Conservation (phyloP, 2,888 invertebrate genomes). For the Acronicta psi region DNA sequence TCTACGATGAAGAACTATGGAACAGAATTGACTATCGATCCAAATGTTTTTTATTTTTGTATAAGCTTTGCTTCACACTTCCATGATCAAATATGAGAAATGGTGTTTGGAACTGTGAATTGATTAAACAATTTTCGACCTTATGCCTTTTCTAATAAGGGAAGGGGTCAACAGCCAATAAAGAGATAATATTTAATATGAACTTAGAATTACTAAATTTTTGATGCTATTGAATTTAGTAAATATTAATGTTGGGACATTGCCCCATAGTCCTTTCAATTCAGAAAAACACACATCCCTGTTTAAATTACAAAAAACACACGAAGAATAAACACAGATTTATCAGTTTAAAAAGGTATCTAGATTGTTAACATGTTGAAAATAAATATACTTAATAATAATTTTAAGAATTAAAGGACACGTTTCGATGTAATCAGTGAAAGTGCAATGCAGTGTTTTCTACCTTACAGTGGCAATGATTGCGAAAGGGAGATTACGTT, state of each 20-base stretch:
- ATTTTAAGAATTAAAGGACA: neutral
- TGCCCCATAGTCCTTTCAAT: slow-evolving; percentile 1
- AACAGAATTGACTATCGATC: neutral
- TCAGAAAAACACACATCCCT: slow-evolving; percentile 32
- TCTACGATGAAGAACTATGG: slow-evolving; percentile 4
- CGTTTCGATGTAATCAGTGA: slow-evolving; percentile 11
- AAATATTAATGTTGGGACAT: neutral
- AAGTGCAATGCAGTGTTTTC: slow-evolving; percentile 4
- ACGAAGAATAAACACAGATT: slow-evolving; percentile 13
- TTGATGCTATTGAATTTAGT: too few relatives aligned
- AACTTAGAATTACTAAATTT: too few relatives aligned
- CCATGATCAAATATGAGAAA: too few relatives aligned
- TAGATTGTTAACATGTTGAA: slow-evolving; percentile 17
- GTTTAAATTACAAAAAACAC: slow-evolving; percentile 3
- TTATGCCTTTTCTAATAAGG: neutral
- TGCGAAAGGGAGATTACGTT: neutral
- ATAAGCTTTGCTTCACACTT: too few relatives aligned
- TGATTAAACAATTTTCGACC: neutral
- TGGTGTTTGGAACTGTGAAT: too few relatives aligned
- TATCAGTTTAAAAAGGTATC: slow-evolving; percentile 4
- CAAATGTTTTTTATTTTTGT: too few relatives aligned
- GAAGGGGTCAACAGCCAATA: too few relatives aligned
- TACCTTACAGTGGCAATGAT: neutral
- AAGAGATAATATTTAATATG: too few relatives aligned
- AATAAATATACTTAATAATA: neutral